Evolutionary conservation across 2,113 vertebrate species (phyloP).

Genomic region (Pavo muticus): DNA sequence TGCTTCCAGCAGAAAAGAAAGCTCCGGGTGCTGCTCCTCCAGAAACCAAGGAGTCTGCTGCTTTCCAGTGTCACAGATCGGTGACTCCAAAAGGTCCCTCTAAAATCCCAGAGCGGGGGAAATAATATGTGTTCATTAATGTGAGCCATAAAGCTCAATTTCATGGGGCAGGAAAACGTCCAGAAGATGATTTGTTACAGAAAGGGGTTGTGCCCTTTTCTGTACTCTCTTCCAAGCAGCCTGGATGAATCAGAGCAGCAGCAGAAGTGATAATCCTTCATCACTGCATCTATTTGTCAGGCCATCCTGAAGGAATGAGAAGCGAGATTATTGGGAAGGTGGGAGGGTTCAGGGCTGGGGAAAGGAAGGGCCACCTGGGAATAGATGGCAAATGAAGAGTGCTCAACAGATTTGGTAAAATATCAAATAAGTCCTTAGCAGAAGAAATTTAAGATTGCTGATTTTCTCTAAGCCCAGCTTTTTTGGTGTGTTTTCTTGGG

Average conservation of each 20-base stretch:
- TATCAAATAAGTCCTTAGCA: background rate
- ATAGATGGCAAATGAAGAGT: background rate
- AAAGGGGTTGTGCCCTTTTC: background rate
- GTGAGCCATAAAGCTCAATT: background rate
- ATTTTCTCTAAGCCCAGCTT: background rate
- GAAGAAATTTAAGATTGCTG: background rate
- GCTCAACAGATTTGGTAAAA: background rate
- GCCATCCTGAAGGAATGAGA: background rate
- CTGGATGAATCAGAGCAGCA: background rate
- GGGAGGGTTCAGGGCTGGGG: background rate
- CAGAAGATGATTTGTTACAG: background rate
- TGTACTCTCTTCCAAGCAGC: background rate
- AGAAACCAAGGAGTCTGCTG: background rate
- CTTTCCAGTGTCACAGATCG: rapidly evolving
- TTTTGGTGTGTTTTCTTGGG: background rate
- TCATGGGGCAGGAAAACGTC: background rate
- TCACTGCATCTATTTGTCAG: background rate
- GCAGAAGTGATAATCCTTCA: background rate
- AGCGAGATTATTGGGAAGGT: background rate
- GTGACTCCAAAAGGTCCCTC: background rate
- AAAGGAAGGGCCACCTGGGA: background rate
- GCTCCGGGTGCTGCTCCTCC: background rate
- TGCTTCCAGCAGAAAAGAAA: background rate
- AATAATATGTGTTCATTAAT: background rate
- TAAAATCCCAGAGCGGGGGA: background rate